Percentiles rank a stretch among this genome's conserved stretches.
These are phyloP conservation scores for Terrapene triunguis DNA, from an alignment of 2,113 vertebrate genomes.

Conservation along the genomic window DNA sequence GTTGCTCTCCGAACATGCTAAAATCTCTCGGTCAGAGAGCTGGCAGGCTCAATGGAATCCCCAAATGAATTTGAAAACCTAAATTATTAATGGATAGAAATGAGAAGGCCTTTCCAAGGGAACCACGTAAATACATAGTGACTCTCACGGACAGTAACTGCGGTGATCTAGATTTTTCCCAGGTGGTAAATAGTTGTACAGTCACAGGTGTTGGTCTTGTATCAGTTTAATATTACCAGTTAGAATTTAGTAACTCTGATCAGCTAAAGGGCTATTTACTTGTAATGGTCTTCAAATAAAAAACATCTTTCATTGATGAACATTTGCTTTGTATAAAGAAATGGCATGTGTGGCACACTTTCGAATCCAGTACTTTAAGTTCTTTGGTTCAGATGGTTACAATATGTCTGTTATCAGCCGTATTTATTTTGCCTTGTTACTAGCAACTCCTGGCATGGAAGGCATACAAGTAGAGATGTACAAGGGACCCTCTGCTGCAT, in stretches of 20 bases:
- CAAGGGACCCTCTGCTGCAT: slow-evolving; percentile 26
- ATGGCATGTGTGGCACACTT: accelerated
- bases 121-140: slow-evolving; percentile 18
- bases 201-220: slow-evolving; percentile 6
- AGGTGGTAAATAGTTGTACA: slow-evolving; percentile 14
- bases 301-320: background rate
- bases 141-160: slow-evolving; percentile 40
- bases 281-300: background rate
- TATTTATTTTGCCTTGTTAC: background rate
- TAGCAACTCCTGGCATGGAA: slow-evolving; percentile 1
- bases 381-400: accelerated
- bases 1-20: background rate
- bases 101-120: slow-evolving; percentile 49
- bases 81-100: background rate
- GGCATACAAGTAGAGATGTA: background rate
- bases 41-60: slow-evolving; percentile 21
- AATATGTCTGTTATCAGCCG: background rate
- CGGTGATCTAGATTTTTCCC: slow-evolving; percentile 23
- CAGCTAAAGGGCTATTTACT: slow-evolving; percentile 22
- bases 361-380: background rate
- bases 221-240: slow-evolving; percentile 37
- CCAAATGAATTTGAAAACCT: slow-evolving; percentile 17
- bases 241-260: slow-evolving; percentile 37
- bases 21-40: background rate
- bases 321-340: slow-evolving; percentile 2